Base-by-base conservation (phyloP, 1,140 invertebrate genomes). In the Drosophila paulistorum region DNA sequence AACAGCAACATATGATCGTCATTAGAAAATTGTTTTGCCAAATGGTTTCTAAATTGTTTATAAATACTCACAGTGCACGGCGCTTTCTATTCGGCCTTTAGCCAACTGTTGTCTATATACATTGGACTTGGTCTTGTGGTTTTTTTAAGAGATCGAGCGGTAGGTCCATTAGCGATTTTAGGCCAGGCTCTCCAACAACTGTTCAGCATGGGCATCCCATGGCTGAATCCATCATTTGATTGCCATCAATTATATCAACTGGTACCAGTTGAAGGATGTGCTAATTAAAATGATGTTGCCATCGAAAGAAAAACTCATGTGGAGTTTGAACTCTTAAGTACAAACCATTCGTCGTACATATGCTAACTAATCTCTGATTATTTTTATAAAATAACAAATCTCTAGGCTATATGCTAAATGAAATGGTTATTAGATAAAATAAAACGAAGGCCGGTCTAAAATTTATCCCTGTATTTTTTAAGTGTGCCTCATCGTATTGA, bases 21-120 rank as follows among this genome's bases (percentile, higher is more conserved):
- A 87, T 87, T 87, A 87, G 83, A 89, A 84, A 87, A 87, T 89
- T 89, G 84, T 87, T 87, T 87, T 87, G 83, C 83, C 83, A 87
- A 87, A 87, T 87, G 83, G 83, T 83, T 87, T 87, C 89, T 87
- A 87, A 87, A 87, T 87, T 87, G 84, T 89, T 80, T 89, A 89
- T 51, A 51, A 51, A 51, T 71, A 82, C 68, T 71, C 69, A 45
- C 75, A 77, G 74, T 76, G 65, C 71, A 85, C 17, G 72, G 69
- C 67, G 79, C 69, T 85, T 85, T 85, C 81, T 85, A 80, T 39
- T 39, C 37, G 37, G 10, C 37, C 37, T 39, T 39, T 45, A 58
- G 74, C 78, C 74, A 81, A 80, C 82, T 78, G 82, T 86, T 85
- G 81, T 85, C 30, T 30, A 30, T 30, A 30, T 86, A 77, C 3